Percentiles rank a stretch among this genome's conserved stretches.
Conservation (phyloP, 2,888 invertebrate genomes). For the Agrilus mali region DNA sequence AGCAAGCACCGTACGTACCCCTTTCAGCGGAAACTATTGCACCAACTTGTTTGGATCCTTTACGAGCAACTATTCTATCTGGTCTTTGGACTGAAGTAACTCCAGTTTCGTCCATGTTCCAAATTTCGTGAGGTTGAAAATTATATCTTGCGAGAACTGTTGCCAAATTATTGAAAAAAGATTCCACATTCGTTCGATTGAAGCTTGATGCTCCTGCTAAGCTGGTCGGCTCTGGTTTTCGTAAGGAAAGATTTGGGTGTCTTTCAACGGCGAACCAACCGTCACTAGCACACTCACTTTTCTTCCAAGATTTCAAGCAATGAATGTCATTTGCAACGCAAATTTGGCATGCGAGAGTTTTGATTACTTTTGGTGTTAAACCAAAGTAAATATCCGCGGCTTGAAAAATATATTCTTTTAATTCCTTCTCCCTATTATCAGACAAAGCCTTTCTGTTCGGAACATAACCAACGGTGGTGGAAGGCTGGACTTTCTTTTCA, state of each 20-base stretch:
- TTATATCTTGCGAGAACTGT: conserved; percentile 13
- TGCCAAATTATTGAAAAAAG: conserved; percentile 16
- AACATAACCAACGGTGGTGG: too few relatives aligned
- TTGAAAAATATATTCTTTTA: too few relatives aligned
- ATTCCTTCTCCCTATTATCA: too few relatives aligned
- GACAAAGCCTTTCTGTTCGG: too few relatives aligned
- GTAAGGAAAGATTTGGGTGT: conserved; percentile 11
- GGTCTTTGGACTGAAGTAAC: conserved; percentile 29
- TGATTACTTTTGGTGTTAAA: too few relatives aligned
- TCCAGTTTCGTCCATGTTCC: conserved; percentile 28
- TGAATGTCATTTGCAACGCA: too few relatives aligned
- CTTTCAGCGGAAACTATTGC: conserved; percentile 26
- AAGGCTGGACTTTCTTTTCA: too few relatives aligned
- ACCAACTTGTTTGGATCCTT: conserved; percentile 27
- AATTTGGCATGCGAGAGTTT: too few relatives aligned
- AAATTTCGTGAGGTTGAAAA: conserved; percentile 20
- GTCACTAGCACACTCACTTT: too few relatives aligned
- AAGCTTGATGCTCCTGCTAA: conserved; percentile 18
- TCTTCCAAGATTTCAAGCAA: too few relatives aligned
- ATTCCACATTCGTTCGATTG: conserved; percentile 15
- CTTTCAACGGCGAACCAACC: too few relatives aligned
- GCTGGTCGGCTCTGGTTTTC: conserved; percentile 19
- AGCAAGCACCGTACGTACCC: conserved; percentile 22
- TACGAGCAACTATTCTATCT: conserved; percentile 23
- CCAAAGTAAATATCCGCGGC: too few relatives aligned